phyloP scores from a whole-genome alignment of 2,113 vertebrate genomes.

The Callithrix jacchus region DNA sequence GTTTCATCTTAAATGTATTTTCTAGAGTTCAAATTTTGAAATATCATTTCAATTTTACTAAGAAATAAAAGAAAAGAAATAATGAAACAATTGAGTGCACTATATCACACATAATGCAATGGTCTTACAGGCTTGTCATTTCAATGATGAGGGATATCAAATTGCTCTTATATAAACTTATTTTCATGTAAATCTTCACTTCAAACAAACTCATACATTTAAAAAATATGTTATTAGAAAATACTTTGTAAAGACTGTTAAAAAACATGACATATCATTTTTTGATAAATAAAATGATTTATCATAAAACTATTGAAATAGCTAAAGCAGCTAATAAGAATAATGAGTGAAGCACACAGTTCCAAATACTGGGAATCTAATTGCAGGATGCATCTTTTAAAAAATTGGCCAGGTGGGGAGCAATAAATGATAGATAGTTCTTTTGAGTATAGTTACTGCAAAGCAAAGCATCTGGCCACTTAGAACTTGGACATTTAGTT shows the following conservation, averaged over 20 bases:
- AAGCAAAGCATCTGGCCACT: background rate
- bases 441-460: background rate
- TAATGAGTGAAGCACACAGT: background rate
- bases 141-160: background rate
- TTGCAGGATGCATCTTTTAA: background rate
- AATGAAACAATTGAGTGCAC: background rate
- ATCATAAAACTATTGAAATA: background rate
- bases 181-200: background rate
- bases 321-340: background rate
- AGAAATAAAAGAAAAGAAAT: background rate
- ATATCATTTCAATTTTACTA: background rate
- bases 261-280: background rate
- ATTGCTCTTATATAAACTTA: background rate
- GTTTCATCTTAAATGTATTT: background rate
- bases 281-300: background rate
- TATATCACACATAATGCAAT: background rate
- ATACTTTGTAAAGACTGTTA: background rate
- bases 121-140: background rate
- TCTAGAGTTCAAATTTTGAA: background rate
- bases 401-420: background rate
- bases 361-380: background rate
- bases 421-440: background rate
- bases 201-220: background rate
- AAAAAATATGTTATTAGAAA: background rate
- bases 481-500: background rate